Percentiles rank a stretch among this genome's conserved stretches.
Evolutionary conservation across 2,888 invertebrate species (phyloP).

Genomic region (Drosophila fulvimacula): DNA sequence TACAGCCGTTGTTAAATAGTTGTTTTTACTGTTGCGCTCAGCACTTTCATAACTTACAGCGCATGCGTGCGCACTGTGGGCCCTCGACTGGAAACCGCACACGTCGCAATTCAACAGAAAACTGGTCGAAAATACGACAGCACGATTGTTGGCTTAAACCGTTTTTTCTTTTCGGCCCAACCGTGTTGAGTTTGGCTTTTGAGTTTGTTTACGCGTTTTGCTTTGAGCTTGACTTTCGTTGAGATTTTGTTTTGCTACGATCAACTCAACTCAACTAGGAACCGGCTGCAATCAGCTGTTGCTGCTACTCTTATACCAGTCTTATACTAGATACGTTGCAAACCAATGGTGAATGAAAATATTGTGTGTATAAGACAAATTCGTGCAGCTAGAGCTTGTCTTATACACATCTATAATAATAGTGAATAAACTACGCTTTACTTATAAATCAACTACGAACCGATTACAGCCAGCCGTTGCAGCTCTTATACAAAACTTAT

Average conservation of each 20-base stretch:
- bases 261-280: conserved; percentile 26
- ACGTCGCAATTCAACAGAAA: conserved; percentile 56
- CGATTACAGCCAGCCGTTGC: background rate
- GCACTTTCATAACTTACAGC: conserved; percentile 70
- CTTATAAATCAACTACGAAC: background rate
- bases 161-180: conserved; percentile 33
- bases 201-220: conserved; percentile 22
- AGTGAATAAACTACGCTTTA: too few species aligned
- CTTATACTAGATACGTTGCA: background rate
- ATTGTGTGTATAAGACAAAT: background rate
- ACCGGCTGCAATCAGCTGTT: conserved; percentile 41
- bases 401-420: background rate
- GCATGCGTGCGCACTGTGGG: conserved; percentile 52
- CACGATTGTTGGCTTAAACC: conserved; percentile 29
- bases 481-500: conserved; percentile 4
- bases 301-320: background rate
- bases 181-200: conserved; percentile 56
- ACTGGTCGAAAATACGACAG: conserved; percentile 58
- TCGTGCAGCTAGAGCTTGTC: background rate
- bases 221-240: conserved; percentile 2
- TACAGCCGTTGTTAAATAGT: conserved; percentile 36
- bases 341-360: background rate
- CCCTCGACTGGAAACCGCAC: conserved; percentile 21
- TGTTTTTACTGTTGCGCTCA: conserved; percentile 39
- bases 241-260: conserved; percentile 32